These are phyloP conservation scores for Euplexia lucipara DNA, from an alignment of 2,888 invertebrate species.

Conservation along the genomic window DNA sequence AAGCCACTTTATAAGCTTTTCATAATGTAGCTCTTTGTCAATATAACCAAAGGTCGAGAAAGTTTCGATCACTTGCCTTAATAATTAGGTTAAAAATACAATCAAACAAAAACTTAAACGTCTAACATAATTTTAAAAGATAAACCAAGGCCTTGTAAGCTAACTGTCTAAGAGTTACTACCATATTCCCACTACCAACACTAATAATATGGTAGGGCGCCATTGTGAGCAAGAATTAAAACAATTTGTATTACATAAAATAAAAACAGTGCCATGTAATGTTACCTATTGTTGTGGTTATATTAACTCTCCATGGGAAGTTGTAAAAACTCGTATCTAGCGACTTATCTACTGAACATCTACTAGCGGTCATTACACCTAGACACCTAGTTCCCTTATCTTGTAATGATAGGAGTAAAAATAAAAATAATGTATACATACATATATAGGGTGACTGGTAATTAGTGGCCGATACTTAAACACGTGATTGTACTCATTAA, in stretches of 20 bases:
- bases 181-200: constrained; percentile 18
- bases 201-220: constrained; percentile 24
- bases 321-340: neutral
- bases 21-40: too few relatives aligned
- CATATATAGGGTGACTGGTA: too few relatives aligned
- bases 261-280: constrained; percentile 41
- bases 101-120: too few relatives aligned
- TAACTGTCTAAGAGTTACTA: neutral
- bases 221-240: constrained; percentile 44
- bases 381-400: neutral
- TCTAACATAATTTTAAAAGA: neutral
- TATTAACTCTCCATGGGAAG: constrained; percentile 35
- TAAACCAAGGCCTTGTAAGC: neutral
- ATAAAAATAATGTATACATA: neutral
- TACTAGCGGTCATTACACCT: constrained; percentile 11
- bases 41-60: too few relatives aligned
- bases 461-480: too few relatives aligned
- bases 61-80: too few relatives aligned
- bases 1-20: too few relatives aligned
- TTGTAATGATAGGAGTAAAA: neutral
- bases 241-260: constrained; percentile 57
- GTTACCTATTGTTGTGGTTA: constrained; percentile 41
- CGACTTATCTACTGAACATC: constrained; percentile 15
- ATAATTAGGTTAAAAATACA: too few relatives aligned
- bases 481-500: too few relatives aligned